Evolutionary conservation across 2,113 vertebrate species (phyloP).

Genomic region (Paramormyrops kingsleyae): DNA sequence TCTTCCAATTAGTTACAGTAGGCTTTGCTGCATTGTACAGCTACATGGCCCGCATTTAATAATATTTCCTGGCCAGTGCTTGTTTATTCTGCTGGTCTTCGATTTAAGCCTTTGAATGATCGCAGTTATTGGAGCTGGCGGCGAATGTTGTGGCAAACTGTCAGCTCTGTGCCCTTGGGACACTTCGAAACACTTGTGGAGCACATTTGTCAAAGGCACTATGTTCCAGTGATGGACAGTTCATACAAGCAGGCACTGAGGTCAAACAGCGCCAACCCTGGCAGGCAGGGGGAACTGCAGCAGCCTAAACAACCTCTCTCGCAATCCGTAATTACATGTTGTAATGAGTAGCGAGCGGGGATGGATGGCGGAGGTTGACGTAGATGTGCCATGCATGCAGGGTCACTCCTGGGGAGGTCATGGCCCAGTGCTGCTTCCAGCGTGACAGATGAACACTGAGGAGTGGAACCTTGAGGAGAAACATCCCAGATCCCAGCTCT

Average conservation of each 20-base stretch:
- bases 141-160: neutral
- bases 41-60: neutral
- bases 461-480: neutral
- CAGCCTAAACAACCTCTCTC: neutral
- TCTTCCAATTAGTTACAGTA: slow-evolving; percentile 11
- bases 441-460: neutral
- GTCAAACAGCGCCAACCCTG: neutral
- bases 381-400: neutral
- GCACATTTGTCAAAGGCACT: neutral
- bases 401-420: neutral
- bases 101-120: neutral
- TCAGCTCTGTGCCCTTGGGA: neutral
- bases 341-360: neutral
- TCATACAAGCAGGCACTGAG: neutral
- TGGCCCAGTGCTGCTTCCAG: neutral
- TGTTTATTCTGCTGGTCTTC: neutral
- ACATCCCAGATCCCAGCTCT: neutral
- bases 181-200: neutral
- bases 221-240: neutral
- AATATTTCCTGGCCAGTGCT: neutral
- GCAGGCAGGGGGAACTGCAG: neutral
- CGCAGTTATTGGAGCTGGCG: neutral
- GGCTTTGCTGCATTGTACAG: neutral
- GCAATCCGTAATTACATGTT: neutral
- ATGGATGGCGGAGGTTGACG: neutral